Evolutionary conservation across 2,113 vertebrate genomes (phyloP).

Genomic region (Brachypteracias leptosomus): DNA sequence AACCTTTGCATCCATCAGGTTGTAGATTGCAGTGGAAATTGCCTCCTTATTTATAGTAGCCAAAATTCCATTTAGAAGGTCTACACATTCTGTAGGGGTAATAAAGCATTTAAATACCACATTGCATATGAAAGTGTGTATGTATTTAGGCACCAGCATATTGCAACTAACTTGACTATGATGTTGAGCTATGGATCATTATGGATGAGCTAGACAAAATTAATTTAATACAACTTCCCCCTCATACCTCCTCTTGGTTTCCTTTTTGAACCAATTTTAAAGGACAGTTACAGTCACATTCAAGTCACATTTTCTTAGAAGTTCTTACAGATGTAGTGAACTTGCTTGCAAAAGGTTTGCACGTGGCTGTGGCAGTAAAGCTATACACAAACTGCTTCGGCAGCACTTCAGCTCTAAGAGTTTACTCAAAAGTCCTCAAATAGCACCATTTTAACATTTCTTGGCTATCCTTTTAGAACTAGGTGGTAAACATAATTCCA

Average conservation of each 20-base stretch:
- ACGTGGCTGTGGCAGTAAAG: background rate
- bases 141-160: background rate
- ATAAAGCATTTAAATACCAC: background rate
- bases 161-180: background rate
- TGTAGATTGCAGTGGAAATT: slow-evolving; percentile 51
- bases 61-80: slow-evolving; percentile 39
- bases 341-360: background rate
- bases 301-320: background rate
- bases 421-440: background rate
- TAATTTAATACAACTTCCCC: background rate
- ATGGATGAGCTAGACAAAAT: background rate
- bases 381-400: background rate
- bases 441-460: background rate
- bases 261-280: background rate
- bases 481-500: background rate
- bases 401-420: background rate
- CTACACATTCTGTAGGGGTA: slow-evolving; percentile 39
- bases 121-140: background rate
- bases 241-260: background rate
- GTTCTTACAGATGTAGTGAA: background rate
- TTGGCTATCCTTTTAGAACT: background rate
- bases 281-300: background rate
- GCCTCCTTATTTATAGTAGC: slow-evolving; percentile 13
- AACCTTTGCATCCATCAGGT: slow-evolving; percentile 58
- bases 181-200: too few relatives aligned